Conservation (phyloP, 2,797 vertebrate genomes). For the Poeciliopsis turneri region DNA sequence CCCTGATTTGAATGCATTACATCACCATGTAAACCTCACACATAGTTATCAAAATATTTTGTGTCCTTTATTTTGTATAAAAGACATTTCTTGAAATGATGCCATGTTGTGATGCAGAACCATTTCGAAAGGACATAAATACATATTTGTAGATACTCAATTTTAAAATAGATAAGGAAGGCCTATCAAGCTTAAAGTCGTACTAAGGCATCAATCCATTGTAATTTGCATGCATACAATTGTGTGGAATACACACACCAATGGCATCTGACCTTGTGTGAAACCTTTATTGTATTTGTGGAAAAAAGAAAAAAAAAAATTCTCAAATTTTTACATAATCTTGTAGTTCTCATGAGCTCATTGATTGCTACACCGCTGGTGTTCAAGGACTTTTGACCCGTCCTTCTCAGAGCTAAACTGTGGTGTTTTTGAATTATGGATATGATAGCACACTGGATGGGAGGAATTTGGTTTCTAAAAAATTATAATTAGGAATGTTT, state of each 20-base stretch:
- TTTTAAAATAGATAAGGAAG: not conserved
- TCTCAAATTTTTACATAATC: not conserved
- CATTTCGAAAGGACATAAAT: not conserved
- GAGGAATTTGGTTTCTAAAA: constrained; percentile 13
- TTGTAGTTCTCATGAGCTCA: not conserved
- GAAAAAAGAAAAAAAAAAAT: not conserved
- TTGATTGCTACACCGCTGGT: not conserved
- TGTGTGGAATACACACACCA: not conserved
- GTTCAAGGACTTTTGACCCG: constrained; percentile 48
- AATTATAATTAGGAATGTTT: constrained; percentile 23
- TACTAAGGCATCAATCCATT: not conserved
- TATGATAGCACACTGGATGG: constrained; percentile 11
- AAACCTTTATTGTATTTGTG: not conserved
- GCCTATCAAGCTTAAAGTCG: not conserved
- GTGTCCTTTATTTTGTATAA: not conserved
- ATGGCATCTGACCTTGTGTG: not conserved
- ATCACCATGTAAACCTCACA: not conserved
- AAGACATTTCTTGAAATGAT: not conserved
- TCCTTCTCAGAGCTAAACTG: constrained; percentile 35
- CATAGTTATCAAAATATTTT: not conserved
- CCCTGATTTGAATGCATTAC: not conserved
- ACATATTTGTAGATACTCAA: not conserved
- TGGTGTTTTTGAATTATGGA: constrained; percentile 17
- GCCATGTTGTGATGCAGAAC: not conserved
- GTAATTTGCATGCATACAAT: not conserved